These are phyloP conservation scores for Siderastrea siderea DNA, from an alignment of 92 coral and sea anemone species.

Conservation along the genomic window DNA sequence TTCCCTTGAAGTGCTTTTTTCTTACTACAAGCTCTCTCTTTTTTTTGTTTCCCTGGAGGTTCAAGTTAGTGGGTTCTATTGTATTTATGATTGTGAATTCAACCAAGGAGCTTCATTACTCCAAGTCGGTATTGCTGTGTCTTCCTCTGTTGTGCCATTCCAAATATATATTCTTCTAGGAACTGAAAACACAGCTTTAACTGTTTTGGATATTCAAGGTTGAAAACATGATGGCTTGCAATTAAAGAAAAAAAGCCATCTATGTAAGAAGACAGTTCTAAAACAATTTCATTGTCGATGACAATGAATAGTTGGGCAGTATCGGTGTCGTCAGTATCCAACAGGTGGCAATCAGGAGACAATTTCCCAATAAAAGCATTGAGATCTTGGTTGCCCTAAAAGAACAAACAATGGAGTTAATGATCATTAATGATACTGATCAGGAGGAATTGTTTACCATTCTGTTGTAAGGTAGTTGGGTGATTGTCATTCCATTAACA, in stretches of 20 bases:
- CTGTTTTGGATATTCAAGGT: conserved; percentile 6
- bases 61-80: too few species aligned
- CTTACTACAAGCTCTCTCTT: too few species aligned
- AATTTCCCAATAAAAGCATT: neutral
- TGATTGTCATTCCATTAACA: too few species aligned
- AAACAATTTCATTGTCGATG: conserved; percentile 10
- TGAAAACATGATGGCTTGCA: conserved; percentile 8
- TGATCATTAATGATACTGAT: too few species aligned
- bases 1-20: too few species aligned
- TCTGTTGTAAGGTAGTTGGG: too few species aligned
- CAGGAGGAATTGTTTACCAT: too few species aligned
- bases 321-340: neutral
- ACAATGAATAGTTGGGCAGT: neutral
- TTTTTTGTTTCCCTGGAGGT: too few species aligned
- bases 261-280: neutral
- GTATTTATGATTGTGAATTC: neutral
- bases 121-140: conserved; percentile 1
- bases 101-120: conserved; percentile 11
- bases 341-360: neutral
- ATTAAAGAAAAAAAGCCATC: neutral
- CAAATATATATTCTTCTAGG: conserved; percentile 25
- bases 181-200: conserved; percentile 2
- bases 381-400: neutral
- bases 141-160: neutral
- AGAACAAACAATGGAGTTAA: neutral